Conservation (phyloP, 2,797 vertebrate genomes). For the Peromyscus aztecus region DNA sequence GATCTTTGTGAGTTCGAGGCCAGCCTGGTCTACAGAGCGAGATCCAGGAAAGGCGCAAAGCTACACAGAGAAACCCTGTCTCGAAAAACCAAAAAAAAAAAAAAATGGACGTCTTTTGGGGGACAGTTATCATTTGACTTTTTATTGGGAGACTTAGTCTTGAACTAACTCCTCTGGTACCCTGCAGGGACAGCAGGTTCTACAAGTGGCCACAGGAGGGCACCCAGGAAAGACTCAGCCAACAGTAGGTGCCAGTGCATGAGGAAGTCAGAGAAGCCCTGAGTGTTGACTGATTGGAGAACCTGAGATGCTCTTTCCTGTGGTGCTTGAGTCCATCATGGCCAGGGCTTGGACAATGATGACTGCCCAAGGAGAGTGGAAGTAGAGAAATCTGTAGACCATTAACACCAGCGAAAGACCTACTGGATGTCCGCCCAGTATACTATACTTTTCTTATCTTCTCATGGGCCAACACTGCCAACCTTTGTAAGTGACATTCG, state of each 20-base stretch:
- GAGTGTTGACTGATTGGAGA: not conserved
- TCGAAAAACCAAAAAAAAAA: too few relatives aligned
- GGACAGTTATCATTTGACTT: not conserved
- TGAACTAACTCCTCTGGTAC: not conserved
- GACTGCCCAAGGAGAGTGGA: not conserved
- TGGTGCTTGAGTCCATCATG: not conserved
- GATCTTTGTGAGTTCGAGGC: too few relatives aligned
- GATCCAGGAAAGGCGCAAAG: too few relatives aligned
- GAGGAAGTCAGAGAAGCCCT: not conserved
- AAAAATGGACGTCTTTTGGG: not conserved
- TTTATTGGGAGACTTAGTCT: not conserved
- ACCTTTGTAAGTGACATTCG: not conserved
- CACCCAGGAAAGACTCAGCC: not conserved
- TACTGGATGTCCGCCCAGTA: not conserved
- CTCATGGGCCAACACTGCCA: not conserved
- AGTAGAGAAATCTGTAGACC: not conserved
- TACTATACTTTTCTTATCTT: not conserved
- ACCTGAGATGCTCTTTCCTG: not conserved
- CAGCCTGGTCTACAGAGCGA: too few relatives aligned
- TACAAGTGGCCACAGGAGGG: not conserved
- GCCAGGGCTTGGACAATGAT: not conserved
- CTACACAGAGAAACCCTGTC: too few relatives aligned
- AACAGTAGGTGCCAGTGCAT: not conserved
- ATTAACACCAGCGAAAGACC: not conserved
- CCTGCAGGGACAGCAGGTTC: not conserved